phyloP scores from a whole-genome alignment of 2,888 invertebrate genomes.

The Lomographa bimaculata region DNA sequence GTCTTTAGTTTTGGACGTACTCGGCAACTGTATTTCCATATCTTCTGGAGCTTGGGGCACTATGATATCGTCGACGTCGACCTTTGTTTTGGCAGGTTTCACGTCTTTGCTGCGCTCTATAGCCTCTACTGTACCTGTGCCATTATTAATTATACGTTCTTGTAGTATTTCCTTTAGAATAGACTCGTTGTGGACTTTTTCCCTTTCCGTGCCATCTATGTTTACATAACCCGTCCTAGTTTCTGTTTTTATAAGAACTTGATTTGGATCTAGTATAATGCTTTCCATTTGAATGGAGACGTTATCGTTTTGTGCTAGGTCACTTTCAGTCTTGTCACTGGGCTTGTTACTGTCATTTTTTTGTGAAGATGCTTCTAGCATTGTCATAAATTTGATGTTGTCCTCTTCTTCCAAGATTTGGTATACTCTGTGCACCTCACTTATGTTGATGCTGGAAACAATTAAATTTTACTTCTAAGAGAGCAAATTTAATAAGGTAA shows the following conservation, averaged over 20 bases:
- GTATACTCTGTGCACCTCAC: slow-evolving; percentile 75
- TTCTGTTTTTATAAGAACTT: slow-evolving; percentile 72
- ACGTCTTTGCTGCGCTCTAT: slow-evolving; percentile 25
- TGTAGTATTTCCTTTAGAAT: slow-evolving; percentile 60
- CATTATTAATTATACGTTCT: slow-evolving; percentile 61
- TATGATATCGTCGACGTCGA: slow-evolving; percentile 72
- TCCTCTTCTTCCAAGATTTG: slow-evolving; percentile 78
- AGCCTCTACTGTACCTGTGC: slow-evolving; percentile 38
- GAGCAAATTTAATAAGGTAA: slow-evolving; percentile 4
- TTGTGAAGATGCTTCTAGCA: slow-evolving; percentile 58
- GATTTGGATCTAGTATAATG: slow-evolving; percentile 41
- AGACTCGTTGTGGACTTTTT: slow-evolving; percentile 60
- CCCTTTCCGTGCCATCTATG: slow-evolving; percentile 73
- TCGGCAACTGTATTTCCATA: slow-evolving; percentile 55
- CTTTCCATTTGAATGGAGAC: slow-evolving; percentile 23
- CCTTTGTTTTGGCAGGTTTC: slow-evolving; percentile 31
- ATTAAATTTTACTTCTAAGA: too few relatives aligned
- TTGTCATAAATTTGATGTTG: slow-evolving; percentile 69
- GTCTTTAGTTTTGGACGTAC: slow-evolving; percentile 60
- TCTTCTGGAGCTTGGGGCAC: slow-evolving; percentile 48
- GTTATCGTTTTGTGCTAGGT: slow-evolving; percentile 17
- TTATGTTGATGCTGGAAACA: slow-evolving; percentile 70
- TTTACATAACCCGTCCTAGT: slow-evolving; percentile 73
- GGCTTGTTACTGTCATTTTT: slow-evolving; percentile 39
- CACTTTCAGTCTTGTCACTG: slow-evolving; percentile 23